Evolutionary conservation across 2,888 invertebrate species (phyloP).

Genomic region (Proisotoma minuta): DNA sequence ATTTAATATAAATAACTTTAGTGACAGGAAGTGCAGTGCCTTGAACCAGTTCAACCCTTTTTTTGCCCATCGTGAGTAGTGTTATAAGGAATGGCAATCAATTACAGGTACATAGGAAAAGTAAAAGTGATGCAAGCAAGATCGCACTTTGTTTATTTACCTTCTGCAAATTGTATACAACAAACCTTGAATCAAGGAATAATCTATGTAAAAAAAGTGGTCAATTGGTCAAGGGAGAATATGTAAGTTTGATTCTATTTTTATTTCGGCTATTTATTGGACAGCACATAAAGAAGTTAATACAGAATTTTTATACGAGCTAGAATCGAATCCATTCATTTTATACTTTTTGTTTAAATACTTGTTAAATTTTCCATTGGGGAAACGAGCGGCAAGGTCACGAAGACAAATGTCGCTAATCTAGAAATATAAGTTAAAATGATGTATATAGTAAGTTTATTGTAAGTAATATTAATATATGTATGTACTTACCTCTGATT

Average conservation of each 20-base stretch:
- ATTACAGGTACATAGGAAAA: no score
- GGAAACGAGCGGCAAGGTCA: constrained; percentile 25
- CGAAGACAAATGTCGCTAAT: constrained; percentile 28
- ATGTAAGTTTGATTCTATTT: background rate
- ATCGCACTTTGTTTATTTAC: no score
- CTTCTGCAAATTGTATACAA: no score
- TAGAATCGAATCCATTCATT: constrained; percentile 17
- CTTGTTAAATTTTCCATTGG: constrained; percentile 25
- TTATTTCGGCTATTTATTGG: constrained; percentile 5
- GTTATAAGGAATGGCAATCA: no score
- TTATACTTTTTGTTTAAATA: constrained; percentile 17
- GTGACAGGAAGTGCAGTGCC: no score
- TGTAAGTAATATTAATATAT: background rate
- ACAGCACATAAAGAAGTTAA: constrained; percentile 25
- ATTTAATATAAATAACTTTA: no score
- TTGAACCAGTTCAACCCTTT: constrained; percentile 26
- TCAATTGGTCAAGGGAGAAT: no score
- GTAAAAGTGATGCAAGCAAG: no score
- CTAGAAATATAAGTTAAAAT: constrained; percentile 13
- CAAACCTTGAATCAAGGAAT: no score
- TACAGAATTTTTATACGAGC: constrained; percentile 26
- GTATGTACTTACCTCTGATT: constrained; percentile 22
- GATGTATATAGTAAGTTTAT: background rate
- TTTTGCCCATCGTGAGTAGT: no score
- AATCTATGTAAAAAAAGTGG: no score